Evolutionary conservation across 2,888 invertebrate species (phyloP), one percentile per base, ranked within the genome.

Genomic region (Athrips mouffetella): DNA sequence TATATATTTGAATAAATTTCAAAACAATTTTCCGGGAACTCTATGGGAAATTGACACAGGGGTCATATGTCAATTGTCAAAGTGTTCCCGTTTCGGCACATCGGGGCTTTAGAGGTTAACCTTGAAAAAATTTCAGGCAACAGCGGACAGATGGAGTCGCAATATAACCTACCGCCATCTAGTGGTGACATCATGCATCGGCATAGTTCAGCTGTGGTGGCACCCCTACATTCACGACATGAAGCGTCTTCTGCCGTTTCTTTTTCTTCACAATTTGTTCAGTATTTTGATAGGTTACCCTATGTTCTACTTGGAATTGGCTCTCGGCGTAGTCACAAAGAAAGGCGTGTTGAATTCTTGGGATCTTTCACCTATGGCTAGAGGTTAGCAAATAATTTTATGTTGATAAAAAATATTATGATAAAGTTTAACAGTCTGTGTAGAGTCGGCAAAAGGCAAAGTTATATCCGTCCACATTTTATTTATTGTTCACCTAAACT

Each of bases 141-240:
- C 63, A 51, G 86, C 64, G 50, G 87, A 87, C 55, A 62, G 87
- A 52, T 88, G 87, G 87, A 79, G 80, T 2, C 77, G 86, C 67
- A 84, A 83, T 59, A 87, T 88, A 52, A 76, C 62, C 30, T 88
- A 88, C 59, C 76, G 81, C 0, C 85, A 87, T 37, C 68, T 88
- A 0, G 79, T 88, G 0, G 54, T 79, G 3, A 84, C 87, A 0
- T 79, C 85, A 0, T 82, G 85, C 57, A 67, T 86, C 47, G 79
- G 88, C 5, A 74, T 86, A 8, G 59, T 76, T 13, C 88, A 88
- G 57, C 53, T 87, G 1, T 86, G 84, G 77, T 86, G 85, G 83
- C 83, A 86, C 35, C 88, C 88, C 0, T 87, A 87, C 59, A 49
- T 84, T 0, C 67, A 80, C 52, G 83, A 85, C 47, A 57, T 80